Base-by-base conservation (phyloP, 1,140 invertebrate genomes). In the Ladona fulva region DNA sequence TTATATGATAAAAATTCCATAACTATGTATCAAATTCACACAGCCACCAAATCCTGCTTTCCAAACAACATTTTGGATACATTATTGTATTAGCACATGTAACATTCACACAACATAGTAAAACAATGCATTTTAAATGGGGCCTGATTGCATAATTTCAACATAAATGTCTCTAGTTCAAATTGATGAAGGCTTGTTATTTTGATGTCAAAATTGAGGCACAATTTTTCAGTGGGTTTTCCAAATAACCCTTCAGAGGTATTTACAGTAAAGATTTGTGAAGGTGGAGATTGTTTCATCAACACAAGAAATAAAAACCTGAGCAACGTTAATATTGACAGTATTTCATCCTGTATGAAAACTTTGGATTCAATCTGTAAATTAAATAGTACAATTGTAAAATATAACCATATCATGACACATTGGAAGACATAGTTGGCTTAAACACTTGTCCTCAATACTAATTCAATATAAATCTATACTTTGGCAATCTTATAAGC, bases 1-100 rank as follows among this genome's bases (percentile, higher is more conserved):
- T 66, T 66, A 66, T 66, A 66, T 66, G 52, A 66, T 66, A 66
- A 66, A 66, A 66, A 66, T 66, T 66, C 52, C 52, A 66, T 66
- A 66, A 66, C 52, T 66, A 66, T 66, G n/a, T 66, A 66, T 66
- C 52, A 66, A 66, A 66, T 66, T 66, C 52, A 66, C 52, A 66
- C 52, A 66, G 52, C 52, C 52, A 66, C 52, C 52, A 66, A 66
- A 66, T 37, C 52, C 52, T 66, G 52, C 52, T 66, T 66, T 66
- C 52, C 52, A 66, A 66, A 66, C 29, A 37, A 37, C 52, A 66
- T 66, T 66, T 66, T 66, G 52, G 52, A 66, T 66, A 66, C 52
- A 66, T 66, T 66, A 66, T 66, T 66, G 52, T 66, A 19, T 66
- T 66, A 66, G 52, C 52, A 66, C 52, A 66, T 66, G 52, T 19